Percentiles rank a stretch among this genome's conserved stretches.
Evolutionary conservation across 2,797 vertebrate genomes (phyloP).

Genomic region (Pipistrellus pygmaeus): DNA sequence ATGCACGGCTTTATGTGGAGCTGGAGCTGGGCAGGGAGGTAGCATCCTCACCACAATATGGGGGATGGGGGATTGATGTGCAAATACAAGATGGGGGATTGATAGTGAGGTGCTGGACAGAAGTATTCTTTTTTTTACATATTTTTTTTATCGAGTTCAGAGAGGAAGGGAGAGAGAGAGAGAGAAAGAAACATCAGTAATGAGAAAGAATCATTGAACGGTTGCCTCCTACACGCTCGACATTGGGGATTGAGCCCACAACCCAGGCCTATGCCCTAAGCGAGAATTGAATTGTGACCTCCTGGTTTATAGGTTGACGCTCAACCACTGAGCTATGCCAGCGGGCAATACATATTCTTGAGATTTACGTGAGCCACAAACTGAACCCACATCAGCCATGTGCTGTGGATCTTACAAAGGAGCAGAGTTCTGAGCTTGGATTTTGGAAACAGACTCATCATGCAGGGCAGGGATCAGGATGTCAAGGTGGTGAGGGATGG

Average conservation of each 20-base stretch:
- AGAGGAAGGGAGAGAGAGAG: no score
- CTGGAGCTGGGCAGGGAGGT: not conserved
- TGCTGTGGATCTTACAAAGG: not conserved
- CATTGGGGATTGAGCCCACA: no score
- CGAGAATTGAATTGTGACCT: no score
- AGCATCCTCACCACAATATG: not conserved
- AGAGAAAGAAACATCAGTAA: no score
- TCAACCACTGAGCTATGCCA: no score
- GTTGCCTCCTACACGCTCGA: no score
- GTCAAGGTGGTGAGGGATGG: not conserved
- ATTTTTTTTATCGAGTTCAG: no score
- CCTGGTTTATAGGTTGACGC: no score
- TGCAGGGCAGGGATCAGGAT: no score
- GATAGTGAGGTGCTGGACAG: not conserved
- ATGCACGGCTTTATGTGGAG: rapidly evolving
- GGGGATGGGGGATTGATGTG: not conserved
- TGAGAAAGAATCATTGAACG: no score
- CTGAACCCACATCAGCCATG: not conserved
- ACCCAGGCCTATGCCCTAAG: no score
- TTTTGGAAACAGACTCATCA: not conserved
- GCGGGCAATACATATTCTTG: not conserved
- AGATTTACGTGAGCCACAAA: not conserved
- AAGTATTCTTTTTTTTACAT: not conserved
- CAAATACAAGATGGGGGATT: not conserved
- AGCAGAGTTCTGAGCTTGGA: not conserved